Conservation (phyloP, 2,797 vertebrate species). For the Coracias cyanogaster region DNA sequence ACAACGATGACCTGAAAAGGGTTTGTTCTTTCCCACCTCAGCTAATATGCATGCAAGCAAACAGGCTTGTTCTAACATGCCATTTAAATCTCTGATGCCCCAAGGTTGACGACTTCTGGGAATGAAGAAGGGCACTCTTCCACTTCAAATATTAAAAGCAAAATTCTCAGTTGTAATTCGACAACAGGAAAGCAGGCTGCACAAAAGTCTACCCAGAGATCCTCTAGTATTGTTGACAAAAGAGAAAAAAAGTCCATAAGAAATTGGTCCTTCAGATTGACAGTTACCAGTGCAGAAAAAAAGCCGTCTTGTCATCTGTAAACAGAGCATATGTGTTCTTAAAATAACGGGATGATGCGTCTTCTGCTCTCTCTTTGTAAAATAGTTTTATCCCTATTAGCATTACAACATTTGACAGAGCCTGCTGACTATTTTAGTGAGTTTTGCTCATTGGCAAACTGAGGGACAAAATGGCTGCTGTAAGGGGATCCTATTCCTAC, state of each 20-base stretch:
- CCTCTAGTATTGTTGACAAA: background rate
- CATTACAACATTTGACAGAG: background rate
- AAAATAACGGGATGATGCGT: background rate
- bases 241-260: background rate
- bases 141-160: background rate
- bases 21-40: background rate
- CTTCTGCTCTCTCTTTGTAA: background rate
- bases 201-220: background rate
- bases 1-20: background rate
- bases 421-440: background rate
- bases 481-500: background rate
- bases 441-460: background rate
- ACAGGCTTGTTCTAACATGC: background rate
- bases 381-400: background rate
- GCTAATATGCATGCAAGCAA: background rate
- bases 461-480: background rate
- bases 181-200: background rate
- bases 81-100: background rate
- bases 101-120: background rate
- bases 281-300: background rate
- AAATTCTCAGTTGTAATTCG: background rate
- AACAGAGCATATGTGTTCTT: background rate
- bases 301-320: background rate
- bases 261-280: background rate
- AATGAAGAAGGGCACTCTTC: background rate